Evolutionary conservation across 2,113 vertebrate species (phyloP).

Genomic region (Chitala chitala): DNA sequence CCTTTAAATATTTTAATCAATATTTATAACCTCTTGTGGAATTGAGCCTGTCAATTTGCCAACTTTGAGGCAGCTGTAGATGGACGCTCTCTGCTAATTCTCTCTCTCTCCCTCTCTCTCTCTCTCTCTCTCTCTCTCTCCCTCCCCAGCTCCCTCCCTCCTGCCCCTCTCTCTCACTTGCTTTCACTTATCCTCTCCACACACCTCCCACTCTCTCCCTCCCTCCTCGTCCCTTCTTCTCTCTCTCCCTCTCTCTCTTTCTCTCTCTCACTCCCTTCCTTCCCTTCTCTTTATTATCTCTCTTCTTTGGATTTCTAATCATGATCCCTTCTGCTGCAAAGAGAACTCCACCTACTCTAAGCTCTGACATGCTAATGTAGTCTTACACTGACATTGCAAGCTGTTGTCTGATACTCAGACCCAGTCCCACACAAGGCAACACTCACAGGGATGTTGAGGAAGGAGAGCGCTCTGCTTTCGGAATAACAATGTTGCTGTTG

Average conservation of each 20-base stretch:
- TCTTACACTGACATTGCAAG: neutral
- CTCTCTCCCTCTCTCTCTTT: conserved; percentile 3
- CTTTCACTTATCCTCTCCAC: conserved; percentile 13
- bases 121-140: neutral
- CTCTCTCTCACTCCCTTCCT: conserved; percentile 30
- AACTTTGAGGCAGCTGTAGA: conserved; percentile 23
- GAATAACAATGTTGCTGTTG: conserved; percentile 11
- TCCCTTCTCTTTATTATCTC: neutral
- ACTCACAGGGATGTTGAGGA: conserved; percentile 3
- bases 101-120: neutral
- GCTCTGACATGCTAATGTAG: conserved; percentile 13
- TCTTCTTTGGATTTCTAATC: conserved; percentile 12
- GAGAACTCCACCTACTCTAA: conserved; percentile 11
- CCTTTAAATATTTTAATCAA: conserved; percentile 25
- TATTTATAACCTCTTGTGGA: conserved; percentile 16
- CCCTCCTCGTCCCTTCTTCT: conserved; percentile 30
- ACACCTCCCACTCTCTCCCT: conserved; percentile 19
- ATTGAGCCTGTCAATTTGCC: conserved; percentile 22
- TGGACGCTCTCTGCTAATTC: conserved; percentile 23
- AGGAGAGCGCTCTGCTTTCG: neutral
- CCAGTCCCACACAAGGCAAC: conserved; percentile 14
- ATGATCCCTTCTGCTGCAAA: conserved; percentile 10
- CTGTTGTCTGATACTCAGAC: neutral
- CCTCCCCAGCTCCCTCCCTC: neutral
- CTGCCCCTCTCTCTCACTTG: neutral